These are phyloP conservation scores for Brienomyrus longianalis DNA, from an alignment of 2,113 vertebrate genomes.

Conservation along the genomic window DNA sequence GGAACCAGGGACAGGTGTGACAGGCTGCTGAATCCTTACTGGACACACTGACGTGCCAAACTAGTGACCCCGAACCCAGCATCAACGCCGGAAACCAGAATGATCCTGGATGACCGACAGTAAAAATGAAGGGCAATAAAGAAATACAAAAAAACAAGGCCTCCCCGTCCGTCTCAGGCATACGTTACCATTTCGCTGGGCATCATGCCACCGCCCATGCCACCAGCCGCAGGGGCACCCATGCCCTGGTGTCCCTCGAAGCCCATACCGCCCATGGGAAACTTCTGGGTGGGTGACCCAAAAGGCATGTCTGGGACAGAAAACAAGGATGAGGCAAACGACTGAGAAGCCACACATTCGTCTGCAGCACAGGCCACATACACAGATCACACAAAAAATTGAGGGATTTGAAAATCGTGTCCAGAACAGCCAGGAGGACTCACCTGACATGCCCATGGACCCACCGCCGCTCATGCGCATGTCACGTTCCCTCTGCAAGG, in stretches of 20 bases:
- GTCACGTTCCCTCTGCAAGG: constrained; percentile 80
- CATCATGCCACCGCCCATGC: constrained; percentile 81
- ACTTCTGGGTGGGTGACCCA: constrained; percentile 81
- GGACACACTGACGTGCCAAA: neutral
- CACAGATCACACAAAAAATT: neutral
- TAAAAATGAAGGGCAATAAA: neutral
- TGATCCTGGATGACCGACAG: neutral
- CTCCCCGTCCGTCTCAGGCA: constrained; percentile 56
- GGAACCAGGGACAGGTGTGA: constrained; percentile 37
- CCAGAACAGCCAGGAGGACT: constrained; percentile 30
- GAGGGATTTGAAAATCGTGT: neutral
- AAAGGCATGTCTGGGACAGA: constrained; percentile 73
- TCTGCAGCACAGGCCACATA: neutral
- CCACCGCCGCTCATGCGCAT: constrained; percentile 82
- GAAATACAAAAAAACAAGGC: neutral
- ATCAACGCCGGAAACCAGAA: neutral
- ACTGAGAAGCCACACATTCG: neutral
- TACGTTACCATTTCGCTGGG: constrained; percentile 98
- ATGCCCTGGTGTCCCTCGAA: constrained; percentile 87
- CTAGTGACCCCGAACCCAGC: neutral
- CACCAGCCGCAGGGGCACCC: constrained; percentile 64
- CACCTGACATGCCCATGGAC: constrained; percentile 86
- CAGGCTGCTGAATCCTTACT: neutral
- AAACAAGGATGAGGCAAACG: neutral
- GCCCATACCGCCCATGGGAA: constrained; percentile 78